Conservation (phyloP, 2,888 invertebrate genomes). For the Pristionchus fissidentatus region DNA sequence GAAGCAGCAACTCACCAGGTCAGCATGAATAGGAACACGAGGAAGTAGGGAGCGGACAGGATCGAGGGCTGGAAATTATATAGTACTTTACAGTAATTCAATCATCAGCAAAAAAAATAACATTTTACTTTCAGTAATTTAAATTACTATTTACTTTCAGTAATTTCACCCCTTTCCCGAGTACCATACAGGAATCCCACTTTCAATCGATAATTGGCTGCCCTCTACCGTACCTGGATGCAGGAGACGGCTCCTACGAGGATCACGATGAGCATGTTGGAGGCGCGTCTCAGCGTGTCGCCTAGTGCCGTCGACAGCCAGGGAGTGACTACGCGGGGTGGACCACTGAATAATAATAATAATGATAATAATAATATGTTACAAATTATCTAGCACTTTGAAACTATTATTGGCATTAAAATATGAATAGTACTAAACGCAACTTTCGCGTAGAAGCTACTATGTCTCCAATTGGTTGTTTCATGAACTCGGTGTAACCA, state of each 20-base stretch:
- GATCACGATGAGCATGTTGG: constrained; percentile 67
- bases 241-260: constrained; percentile 65
- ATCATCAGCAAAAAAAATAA: neutral
- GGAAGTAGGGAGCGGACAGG: constrained; percentile 68
- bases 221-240: constrained; percentile 59
- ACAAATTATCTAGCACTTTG: neutral
- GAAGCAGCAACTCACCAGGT: constrained; percentile 69
- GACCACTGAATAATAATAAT: neutral
- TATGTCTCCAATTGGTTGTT: too few relatives aligned
- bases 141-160: neutral
- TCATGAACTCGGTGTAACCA: too few relatives aligned
- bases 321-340: constrained; percentile 28
- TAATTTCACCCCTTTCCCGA: neutral
- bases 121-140: neutral
- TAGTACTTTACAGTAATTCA: neutral
- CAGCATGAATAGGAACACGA: constrained; percentile 65
- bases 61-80: constrained; percentile 65
- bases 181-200: neutral
- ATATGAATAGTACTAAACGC: neutral
- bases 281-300: constrained; percentile 60
- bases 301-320: constrained; percentile 40
- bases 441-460: too few relatives aligned
- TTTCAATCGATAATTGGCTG: neutral
- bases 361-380: neutral
- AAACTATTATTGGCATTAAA: neutral